phyloP scores from a whole-genome alignment of 2,888 invertebrate genomes.

The Acleris cristana region DNA sequence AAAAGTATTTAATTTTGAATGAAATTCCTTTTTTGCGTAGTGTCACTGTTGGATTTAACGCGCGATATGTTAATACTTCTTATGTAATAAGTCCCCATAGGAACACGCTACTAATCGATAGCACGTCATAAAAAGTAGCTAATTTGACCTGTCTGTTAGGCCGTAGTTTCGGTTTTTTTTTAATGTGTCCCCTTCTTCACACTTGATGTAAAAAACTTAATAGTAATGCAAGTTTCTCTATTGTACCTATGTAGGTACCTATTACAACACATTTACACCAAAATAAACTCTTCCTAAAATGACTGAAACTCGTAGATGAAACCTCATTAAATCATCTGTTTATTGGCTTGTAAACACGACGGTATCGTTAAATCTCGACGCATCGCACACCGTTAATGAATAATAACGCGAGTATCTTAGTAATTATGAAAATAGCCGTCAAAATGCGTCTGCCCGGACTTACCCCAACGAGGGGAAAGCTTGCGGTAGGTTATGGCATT shows the following conservation, averaged over 20 bases:
- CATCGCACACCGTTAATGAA: constrained; percentile 36
- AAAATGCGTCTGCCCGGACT: constrained; percentile 72
- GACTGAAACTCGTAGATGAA: not conserved
- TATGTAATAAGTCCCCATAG: too few relatives aligned
- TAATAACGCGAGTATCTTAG: constrained; percentile 52
- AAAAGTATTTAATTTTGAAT: too few relatives aligned
- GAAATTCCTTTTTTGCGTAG: too few relatives aligned
- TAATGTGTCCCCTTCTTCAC: too few relatives aligned
- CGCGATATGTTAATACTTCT: too few relatives aligned
- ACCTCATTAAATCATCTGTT: not conserved
- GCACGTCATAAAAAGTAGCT: too few relatives aligned
- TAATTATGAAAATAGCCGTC: constrained; percentile 76
- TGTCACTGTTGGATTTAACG: too few relatives aligned
- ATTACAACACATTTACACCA: not conserved
- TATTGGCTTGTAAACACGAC: constrained; percentile 19
- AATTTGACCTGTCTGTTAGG: too few relatives aligned
- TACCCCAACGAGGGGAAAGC: constrained; percentile 74
- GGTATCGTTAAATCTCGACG: constrained; percentile 9
- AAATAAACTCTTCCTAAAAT: not conserved
- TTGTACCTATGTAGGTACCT: not conserved
- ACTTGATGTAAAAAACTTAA: too few relatives aligned
- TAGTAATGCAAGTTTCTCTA: not conserved
- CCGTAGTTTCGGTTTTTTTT: too few relatives aligned
- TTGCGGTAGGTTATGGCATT: constrained; percentile 79
- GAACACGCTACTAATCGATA: too few relatives aligned